These are phyloP conservation scores for Drosophila mimetica DNA, from an alignment of 2,888 invertebrate species.

Conservation along the genomic window DNA sequence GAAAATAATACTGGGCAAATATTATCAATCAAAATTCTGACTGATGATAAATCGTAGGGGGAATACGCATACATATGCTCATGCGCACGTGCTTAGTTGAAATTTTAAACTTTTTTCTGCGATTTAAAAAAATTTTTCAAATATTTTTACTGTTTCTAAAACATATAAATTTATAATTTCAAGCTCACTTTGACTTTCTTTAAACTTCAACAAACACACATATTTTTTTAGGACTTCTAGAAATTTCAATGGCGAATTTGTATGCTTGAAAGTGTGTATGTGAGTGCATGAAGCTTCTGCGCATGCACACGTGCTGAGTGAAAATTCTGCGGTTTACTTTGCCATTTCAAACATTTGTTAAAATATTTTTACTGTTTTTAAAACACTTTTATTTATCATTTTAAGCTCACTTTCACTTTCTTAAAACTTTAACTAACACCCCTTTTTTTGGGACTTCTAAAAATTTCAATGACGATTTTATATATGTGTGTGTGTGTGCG, in stretches of 20 bases:
- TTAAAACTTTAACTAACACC: too few species aligned
- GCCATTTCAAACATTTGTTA: too few species aligned
- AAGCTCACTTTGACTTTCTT: too few species aligned
- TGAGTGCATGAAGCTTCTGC: too few species aligned
- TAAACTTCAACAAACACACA: background rate
- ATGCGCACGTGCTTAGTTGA: background rate
- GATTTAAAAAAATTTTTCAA: too few species aligned
- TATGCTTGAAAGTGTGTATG: background rate
- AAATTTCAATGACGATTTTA: background rate
- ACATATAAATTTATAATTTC: too few species aligned
- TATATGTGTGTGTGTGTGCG: background rate
- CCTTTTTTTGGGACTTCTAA: background rate
- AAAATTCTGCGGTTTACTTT: background rate
- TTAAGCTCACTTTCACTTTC: too few species aligned
- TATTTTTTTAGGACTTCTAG: too few species aligned
- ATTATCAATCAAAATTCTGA: conserved; percentile 31
- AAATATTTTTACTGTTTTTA: too few species aligned
- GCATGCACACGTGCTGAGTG: background rate
- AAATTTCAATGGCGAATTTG: background rate
- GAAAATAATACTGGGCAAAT: background rate
- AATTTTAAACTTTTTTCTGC: too few species aligned
- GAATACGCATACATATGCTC: background rate
- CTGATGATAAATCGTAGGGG: conserved; percentile 7
- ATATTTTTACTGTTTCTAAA: too few species aligned
- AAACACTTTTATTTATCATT: too few species aligned